Evolutionary conservation across 2,113 vertebrate genomes (phyloP).

Genomic region (Galbula dea): DNA sequence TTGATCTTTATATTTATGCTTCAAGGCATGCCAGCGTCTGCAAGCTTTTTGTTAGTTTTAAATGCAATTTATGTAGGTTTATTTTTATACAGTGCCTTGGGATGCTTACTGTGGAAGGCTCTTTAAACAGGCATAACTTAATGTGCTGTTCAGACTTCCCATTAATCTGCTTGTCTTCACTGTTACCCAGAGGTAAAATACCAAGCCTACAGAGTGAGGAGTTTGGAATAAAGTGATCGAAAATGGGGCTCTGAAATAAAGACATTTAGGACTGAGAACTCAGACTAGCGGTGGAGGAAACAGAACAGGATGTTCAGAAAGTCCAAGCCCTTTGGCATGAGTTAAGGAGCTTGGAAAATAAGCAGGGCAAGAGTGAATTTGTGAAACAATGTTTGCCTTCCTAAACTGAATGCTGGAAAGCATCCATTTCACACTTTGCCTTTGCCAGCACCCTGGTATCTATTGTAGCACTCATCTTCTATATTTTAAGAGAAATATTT

Average conservation of each 20-base stretch:
- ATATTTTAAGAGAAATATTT: constrained; percentile 15
- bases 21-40: neutral
- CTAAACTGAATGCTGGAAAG: constrained; percentile 51
- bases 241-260: constrained; percentile 13
- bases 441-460: constrained; percentile 7
- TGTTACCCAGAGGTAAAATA: constrained; percentile 46
- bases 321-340: constrained; percentile 56
- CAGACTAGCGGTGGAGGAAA: neutral
- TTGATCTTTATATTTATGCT: neutral
- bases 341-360: constrained; percentile 38
- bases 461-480: constrained; percentile 47
- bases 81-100: neutral
- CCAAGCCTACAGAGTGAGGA: neutral
- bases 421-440: constrained; percentile 36
- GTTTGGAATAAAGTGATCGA: constrained; percentile 19
- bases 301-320: constrained; percentile 62
- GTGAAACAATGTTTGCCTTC: constrained; percentile 56
- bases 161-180: constrained; percentile 52
- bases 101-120: constrained; percentile 4
- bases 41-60: constrained; percentile 13
- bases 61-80: neutral
- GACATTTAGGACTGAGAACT: constrained; percentile 1
- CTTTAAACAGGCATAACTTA: constrained; percentile 47
- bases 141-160: constrained; percentile 27
- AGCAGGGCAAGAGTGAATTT: constrained; percentile 41